Percentiles rank a stretch among this genome's conserved stretches.
phyloP scores from a whole-genome alignment of 2,113 vertebrate species.

The Gallinago jamesoni region DNA sequence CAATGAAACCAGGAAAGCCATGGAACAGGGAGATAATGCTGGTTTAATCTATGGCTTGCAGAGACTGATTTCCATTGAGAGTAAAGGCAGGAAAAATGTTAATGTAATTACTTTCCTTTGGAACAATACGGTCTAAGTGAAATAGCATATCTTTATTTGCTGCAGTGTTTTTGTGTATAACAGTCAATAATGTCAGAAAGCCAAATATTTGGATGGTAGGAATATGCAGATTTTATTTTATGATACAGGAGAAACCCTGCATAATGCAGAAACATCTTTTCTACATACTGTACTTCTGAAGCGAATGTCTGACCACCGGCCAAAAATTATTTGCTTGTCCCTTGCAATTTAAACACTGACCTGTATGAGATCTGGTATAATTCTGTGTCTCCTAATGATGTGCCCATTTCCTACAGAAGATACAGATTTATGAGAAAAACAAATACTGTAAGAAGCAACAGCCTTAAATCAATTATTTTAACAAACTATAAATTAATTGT shows the following conservation, averaged over 20 bases:
- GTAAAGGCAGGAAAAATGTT: constrained; percentile 19
- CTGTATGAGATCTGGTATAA: neutral
- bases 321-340: neutral
- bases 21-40: neutral
- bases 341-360: neutral
- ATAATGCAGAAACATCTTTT: neutral
- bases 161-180: neutral
- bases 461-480: neutral
- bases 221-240: neutral
- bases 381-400: neutral
- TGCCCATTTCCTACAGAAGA: neutral
- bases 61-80: neutral
- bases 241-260: neutral
- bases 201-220: neutral
- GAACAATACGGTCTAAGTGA: neutral
- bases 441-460: neutral
- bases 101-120: constrained; percentile 36
- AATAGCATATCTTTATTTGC: constrained; percentile 13
- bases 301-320: neutral
- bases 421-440: neutral
- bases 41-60: neutral
- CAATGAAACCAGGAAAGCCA: neutral
- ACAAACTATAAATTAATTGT: neutral
- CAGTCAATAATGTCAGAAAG: neutral
- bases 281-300: neutral